A percentile compares a stretch with the other conserved stretches of the same genome.
Evolutionary conservation across 2,888 invertebrate genomes (phyloP).

Genomic region (Melanostoma mellinum): DNA sequence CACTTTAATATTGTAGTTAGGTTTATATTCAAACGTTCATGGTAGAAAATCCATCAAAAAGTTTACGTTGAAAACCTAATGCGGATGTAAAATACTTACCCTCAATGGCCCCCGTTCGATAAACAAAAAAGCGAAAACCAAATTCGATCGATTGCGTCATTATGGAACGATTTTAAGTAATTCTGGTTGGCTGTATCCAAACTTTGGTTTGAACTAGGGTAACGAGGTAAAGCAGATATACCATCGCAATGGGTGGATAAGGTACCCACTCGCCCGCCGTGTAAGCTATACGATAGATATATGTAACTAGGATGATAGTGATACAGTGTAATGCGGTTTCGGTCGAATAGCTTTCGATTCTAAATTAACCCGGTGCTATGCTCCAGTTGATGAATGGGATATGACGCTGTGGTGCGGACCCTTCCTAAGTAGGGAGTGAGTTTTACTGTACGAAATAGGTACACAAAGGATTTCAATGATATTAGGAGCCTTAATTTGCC

Average conservation of each 20-base stretch:
- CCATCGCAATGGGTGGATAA: not conserved
- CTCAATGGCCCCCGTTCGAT: not conserved
- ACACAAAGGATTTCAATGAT: slow-evolving; percentile 49
- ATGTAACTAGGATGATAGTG: slow-evolving; percentile 38
- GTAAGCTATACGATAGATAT: too few species aligned
- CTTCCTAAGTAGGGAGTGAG: slow-evolving; percentile 30
- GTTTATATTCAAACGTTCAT: slow-evolving; percentile 15
- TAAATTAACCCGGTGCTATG: slow-evolving; percentile 59
- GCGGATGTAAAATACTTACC: slow-evolving; percentile 28
- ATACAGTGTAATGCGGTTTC: slow-evolving; percentile 64
- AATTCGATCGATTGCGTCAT: slow-evolving; percentile 56
- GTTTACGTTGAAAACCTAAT: not conserved
- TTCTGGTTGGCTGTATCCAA: slow-evolving; percentile 52
- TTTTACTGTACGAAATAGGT: slow-evolving; percentile 29
- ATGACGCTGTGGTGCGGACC: slow-evolving; percentile 29
- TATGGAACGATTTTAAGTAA: slow-evolving; percentile 54
- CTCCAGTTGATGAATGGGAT: slow-evolving; percentile 63
- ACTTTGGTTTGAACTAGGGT: slow-evolving; percentile 17
- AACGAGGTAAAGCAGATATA: not conserved
- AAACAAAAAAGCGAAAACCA: slow-evolving; percentile 28
- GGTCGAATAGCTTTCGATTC: slow-evolving; percentile 67
- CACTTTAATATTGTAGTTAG: slow-evolving; percentile 26
- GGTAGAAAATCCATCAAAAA: slow-evolving; percentile 18
- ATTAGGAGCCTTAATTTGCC: slow-evolving; percentile 55
- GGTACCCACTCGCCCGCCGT: too few species aligned